Evolutionary conservation across 2,888 invertebrate species (phyloP).

Genomic region (Agapostemon virescens): DNA sequence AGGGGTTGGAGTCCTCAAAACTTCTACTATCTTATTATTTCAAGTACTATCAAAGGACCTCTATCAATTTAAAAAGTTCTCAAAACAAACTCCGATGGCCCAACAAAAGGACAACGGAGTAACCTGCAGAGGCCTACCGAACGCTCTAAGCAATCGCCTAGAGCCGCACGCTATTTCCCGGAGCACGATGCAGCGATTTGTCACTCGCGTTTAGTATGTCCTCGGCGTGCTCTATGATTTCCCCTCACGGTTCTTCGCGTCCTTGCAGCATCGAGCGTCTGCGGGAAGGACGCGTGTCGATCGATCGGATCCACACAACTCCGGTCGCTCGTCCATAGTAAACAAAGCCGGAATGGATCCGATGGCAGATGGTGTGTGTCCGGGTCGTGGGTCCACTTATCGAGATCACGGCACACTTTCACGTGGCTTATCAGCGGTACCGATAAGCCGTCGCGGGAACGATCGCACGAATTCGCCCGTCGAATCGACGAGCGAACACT

Average conservation of each 20-base stretch:
- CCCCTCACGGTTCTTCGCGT: not conserved
- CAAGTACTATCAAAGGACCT: no score
- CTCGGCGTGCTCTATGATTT: not conserved
- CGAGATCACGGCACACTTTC: slow-evolving; percentile 9
- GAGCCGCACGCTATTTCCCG: not conserved
- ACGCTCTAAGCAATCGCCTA: not conserved
- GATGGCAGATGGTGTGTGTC: not conserved
- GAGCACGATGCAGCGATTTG: not conserved
- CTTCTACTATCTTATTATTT: no score
- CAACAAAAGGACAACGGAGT: no score
- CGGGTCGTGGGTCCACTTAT: slow-evolving; percentile 13
- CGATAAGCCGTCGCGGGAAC: slow-evolving; percentile 27
- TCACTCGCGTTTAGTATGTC: not conserved
- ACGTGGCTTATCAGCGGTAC: slow-evolving; percentile 9
- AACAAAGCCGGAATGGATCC: slow-evolving; percentile 24
- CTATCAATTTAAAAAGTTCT: no score
- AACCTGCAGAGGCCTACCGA: not conserved
- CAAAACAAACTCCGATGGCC: no score
- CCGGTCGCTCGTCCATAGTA: slow-evolving; percentile 11
- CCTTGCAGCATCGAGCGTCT: not conserved
- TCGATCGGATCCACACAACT: not conserved
- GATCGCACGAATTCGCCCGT: slow-evolving; percentile 13
- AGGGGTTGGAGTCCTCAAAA: no score
- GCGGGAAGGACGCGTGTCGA: slow-evolving; percentile 7
- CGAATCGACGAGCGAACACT: slow-evolving; percentile 28